These are phyloP conservation scores for Lasioglossum albipes DNA, from an alignment of 1,140 invertebrate species.

Conservation along the genomic window DNA sequence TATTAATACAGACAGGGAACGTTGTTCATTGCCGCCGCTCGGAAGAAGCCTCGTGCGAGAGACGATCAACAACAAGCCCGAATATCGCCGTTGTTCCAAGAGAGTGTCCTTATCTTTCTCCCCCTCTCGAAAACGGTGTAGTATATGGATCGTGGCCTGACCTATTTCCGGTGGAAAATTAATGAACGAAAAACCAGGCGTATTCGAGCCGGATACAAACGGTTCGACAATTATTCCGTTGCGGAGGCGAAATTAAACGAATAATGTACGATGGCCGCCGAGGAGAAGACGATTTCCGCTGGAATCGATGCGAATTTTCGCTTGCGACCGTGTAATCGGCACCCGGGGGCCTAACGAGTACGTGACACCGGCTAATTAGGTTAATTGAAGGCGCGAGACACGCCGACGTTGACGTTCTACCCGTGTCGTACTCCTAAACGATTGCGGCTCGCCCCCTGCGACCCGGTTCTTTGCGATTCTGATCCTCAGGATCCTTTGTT, in stretches of 20 bases:
- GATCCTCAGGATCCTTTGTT: conserved; percentile 1
- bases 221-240: background rate
- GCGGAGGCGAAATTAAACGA: background rate
- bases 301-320: background rate
- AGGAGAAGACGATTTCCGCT: background rate
- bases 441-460: conserved; percentile 14
- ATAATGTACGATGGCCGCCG: no score
- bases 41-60: background rate
- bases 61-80: background rate
- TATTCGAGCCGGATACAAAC: background rate
- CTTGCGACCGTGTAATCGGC: background rate
- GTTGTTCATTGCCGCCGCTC: background rate
- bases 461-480: conserved; percentile 23
- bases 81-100: no score
- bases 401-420: conserved; percentile 26
- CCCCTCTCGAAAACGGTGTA: no score
- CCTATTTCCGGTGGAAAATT: no score
- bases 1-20: background rate
- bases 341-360: conserved; percentile 33
- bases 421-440: conserved; percentile 34
- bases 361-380: conserved; percentile 54
- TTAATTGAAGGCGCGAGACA: conserved; percentile 55
- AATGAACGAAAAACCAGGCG: no score
- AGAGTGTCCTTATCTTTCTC: no score
- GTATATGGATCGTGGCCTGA: no score